A percentile compares a stretch with the other conserved stretches of the same genome.
Evolutionary conservation across 2,888 invertebrate species (phyloP).

Genomic region (Tetranychus piercei): DNA sequence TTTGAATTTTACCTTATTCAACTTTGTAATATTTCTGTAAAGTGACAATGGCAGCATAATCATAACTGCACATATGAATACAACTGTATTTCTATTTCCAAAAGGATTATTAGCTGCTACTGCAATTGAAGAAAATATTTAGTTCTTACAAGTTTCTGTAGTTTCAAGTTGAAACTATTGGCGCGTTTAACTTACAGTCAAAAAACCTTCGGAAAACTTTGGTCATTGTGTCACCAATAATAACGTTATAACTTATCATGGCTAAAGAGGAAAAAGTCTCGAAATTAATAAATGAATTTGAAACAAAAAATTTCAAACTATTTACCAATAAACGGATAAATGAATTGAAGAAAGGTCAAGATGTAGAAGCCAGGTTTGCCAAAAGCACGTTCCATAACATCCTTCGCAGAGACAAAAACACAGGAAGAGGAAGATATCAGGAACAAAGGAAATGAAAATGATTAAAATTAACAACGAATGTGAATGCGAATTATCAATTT

Average conservation of each 20-base stretch:
- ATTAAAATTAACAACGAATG: not conserved
- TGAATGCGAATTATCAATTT: not conserved
- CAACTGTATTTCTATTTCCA: slow-evolving; percentile 47
- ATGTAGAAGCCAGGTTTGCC: slow-evolving; percentile 57
- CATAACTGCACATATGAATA: slow-evolving; percentile 50
- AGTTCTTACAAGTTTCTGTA: not conserved
- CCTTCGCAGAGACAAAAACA: slow-evolving; percentile 29
- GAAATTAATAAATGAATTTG: not conserved
- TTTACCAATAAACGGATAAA: slow-evolving; percentile 62
- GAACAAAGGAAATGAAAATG: not conserved
- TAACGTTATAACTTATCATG: slow-evolving; percentile 71
- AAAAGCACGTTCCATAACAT: slow-evolving; percentile 58
- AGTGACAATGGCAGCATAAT: slow-evolving; percentile 59
- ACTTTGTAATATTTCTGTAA: slow-evolving; percentile 51
- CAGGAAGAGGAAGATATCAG: not conserved
- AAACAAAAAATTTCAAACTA: not conserved
- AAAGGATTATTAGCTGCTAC: slow-evolving; percentile 40
- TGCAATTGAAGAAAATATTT: slow-evolving; percentile 19
- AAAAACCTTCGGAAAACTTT: slow-evolving; percentile 56
- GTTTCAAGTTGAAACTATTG: not conserved
- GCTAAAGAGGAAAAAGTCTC: slow-evolving; percentile 16
- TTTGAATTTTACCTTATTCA: slow-evolving; percentile 40
- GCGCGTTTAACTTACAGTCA: slow-evolving; percentile 32
- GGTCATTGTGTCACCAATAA: slow-evolving; percentile 65
- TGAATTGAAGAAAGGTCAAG: slow-evolving; percentile 53